phyloP scores from a whole-genome alignment of 2,888 invertebrate genomes.

The Hedychridium roseum region DNA sequence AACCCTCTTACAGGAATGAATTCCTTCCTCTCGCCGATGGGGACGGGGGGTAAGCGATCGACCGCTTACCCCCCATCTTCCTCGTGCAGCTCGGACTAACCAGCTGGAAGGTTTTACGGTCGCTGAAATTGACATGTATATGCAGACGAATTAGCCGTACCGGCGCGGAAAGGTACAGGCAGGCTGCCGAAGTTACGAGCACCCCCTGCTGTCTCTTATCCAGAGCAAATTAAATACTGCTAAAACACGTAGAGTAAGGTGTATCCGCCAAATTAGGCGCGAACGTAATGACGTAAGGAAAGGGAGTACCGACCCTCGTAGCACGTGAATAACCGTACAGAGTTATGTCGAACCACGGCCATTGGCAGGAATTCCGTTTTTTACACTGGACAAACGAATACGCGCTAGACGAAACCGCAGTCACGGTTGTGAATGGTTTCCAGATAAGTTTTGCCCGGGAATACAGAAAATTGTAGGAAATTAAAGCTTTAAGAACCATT shows the following conservation, averaged over 20 bases:
- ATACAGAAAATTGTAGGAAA: too few relatives aligned
- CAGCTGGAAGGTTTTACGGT: too few relatives aligned
- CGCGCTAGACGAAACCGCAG: too few relatives aligned
- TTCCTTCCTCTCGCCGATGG: background rate
- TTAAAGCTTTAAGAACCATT: too few relatives aligned
- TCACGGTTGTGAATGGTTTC: too few relatives aligned
- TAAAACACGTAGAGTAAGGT: conserved; percentile 59
- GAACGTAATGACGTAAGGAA: conserved; percentile 41
- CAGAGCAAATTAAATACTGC: conserved; percentile 50
- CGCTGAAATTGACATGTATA: background rate
- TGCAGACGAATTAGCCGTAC: background rate
- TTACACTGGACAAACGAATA: too few relatives aligned
- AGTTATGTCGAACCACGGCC: conserved; percentile 51
- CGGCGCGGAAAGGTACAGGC: conserved; percentile 12
- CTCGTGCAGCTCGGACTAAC: too few relatives aligned
- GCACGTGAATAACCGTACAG: conserved; percentile 47
- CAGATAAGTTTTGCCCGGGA: too few relatives aligned
- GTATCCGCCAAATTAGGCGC: conserved; percentile 55
- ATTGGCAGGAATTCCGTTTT: conserved; percentile 50
- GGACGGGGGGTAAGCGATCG: too few relatives aligned
- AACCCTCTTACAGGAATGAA: background rate
- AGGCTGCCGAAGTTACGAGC: conserved; percentile 25
- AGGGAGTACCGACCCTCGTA: conserved; percentile 52
- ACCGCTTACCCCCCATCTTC: too few relatives aligned
- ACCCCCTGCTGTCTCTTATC: conserved; percentile 44